A percentile compares a stretch with the other conserved stretches of the same genome.
These are phyloP conservation scores for Heteronetta atricapilla DNA, from an alignment of 2,113 vertebrate species.

Conservation along the genomic window DNA sequence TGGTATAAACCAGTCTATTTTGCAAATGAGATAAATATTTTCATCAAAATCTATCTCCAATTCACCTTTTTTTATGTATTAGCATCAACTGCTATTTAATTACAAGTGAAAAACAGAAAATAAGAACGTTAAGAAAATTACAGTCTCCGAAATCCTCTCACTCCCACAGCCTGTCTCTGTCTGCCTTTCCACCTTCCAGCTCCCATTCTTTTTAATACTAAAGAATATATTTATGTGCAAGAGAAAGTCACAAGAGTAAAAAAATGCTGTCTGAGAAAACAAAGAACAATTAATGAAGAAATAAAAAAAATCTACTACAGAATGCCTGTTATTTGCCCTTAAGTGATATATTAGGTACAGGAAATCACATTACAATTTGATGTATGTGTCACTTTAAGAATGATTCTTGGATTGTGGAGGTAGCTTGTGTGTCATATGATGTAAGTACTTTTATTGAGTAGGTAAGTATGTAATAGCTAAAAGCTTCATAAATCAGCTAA, in stretches of 20 bases:
- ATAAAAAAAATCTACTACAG: slow-evolving; percentile 62
- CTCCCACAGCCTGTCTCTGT: background rate
- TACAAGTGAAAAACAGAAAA: background rate
- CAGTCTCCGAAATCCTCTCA: background rate
- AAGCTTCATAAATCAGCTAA: slow-evolving; percentile 85
- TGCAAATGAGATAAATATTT: background rate
- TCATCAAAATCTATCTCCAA: background rate
- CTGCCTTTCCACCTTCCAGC: background rate
- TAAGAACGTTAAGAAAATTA: background rate
- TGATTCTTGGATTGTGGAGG: slow-evolving; percentile 78
- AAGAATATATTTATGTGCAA: slow-evolving; percentile 30
- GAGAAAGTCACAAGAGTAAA: slow-evolving; percentile 6
- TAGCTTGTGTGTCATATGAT: slow-evolving; percentile 81
- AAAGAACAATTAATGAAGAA: slow-evolving; percentile 72
- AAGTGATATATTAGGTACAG: slow-evolving; percentile 82
- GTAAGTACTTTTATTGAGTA: slow-evolving; percentile 85
- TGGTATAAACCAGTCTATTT: background rate
- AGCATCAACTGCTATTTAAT: background rate
- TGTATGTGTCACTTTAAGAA: slow-evolving; percentile 81
- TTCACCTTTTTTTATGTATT: background rate
- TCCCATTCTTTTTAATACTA: background rate
- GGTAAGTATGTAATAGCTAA: slow-evolving; percentile 86
- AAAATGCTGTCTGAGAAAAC: slow-evolving; percentile 33
- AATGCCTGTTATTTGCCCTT: slow-evolving; percentile 79
- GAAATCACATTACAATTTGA: slow-evolving; percentile 84